phyloP scores from a whole-genome alignment of 2,888 invertebrate genomes.

The Zygogramma bicolorata region DNA sequence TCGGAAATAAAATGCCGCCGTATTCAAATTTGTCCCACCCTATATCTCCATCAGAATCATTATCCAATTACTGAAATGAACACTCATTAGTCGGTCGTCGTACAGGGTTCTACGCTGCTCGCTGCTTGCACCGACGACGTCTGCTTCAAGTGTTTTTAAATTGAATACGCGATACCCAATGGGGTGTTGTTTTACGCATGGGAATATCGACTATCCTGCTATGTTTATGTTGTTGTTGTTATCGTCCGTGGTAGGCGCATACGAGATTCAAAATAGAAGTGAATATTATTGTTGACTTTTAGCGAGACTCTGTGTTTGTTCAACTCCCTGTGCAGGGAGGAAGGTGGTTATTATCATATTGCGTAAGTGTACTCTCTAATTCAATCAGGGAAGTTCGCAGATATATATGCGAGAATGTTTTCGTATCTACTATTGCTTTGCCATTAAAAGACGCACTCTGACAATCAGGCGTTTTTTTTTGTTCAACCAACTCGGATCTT shows the following conservation, averaged over 20 bases:
- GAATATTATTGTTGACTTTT: background rate
- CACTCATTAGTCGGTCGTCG: slow-evolving; percentile 41
- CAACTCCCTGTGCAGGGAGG: background rate
- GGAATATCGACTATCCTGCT: background rate
- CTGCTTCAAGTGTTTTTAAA: slow-evolving; percentile 16
- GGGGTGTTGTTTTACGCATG: slow-evolving; percentile 8
- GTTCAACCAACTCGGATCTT: too few species aligned
- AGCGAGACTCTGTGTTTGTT: slow-evolving; percentile 4
- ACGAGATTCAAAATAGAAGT: background rate
- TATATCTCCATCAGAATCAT: slow-evolving; percentile 23
- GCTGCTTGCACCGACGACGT: background rate
- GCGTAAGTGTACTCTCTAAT: background rate
- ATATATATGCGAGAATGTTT: too few species aligned
- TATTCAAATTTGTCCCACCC: slow-evolving; percentile 20
- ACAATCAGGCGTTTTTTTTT: too few species aligned
- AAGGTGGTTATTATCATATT: background rate
- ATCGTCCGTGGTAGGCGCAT: background rate
- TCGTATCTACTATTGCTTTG: too few species aligned
- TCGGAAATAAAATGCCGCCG: background rate
- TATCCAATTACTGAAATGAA: slow-evolving; percentile 52
- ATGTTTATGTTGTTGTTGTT: background rate
- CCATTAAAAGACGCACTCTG: too few species aligned
- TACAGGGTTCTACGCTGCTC: slow-evolving; percentile 3
- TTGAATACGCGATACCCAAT: slow-evolving; percentile 1
- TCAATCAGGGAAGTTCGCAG: too few species aligned